Percentiles rank a stretch among this genome's conserved stretches.
phyloP scores from a whole-genome alignment of 2,113 vertebrate genomes.

The Electrona antarctica region DNA sequence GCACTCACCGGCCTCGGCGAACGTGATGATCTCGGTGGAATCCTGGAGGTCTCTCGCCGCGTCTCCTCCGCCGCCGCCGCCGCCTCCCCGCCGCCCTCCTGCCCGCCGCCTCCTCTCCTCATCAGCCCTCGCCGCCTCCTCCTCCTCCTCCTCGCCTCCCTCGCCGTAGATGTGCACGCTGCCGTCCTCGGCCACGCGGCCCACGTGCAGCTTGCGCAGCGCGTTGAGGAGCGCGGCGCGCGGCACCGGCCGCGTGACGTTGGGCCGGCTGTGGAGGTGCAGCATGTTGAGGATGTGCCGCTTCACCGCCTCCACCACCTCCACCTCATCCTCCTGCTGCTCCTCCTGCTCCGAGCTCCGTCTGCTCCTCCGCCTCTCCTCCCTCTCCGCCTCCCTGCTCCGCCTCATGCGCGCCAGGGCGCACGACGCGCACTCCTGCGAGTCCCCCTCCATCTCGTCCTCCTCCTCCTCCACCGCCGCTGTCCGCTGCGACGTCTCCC shows the following conservation, averaged over 20 bases:
- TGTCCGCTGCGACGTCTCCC: conserved; percentile 6
- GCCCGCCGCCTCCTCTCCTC: not conserved
- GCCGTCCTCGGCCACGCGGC: conserved; percentile 92
- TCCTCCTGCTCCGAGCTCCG: conserved; percentile 38
- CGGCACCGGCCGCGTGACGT: conserved; percentile 94
- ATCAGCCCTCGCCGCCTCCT: conserved; percentile 81
- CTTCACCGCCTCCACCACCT: conserved; percentile 98
- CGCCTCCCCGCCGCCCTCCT: conserved; percentile 71
- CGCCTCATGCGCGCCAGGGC: conserved; percentile 84
- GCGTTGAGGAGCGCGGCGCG: conserved; percentile 96
- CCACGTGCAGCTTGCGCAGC: conserved; percentile 96
- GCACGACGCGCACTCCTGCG: conserved; percentile 88
- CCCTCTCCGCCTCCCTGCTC: conserved; percentile 14
- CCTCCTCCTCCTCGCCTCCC: conserved; percentile 73
- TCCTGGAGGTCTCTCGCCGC: conserved; percentile 68
- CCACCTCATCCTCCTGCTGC: conserved; percentile 86
- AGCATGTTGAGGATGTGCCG: conserved; percentile 97
- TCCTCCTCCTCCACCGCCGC: conserved; percentile 66
- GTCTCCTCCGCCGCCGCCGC: conserved; percentile 59
- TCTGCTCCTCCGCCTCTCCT: not conserved
- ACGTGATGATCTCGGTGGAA: conserved; percentile 97
- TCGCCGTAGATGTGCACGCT: conserved; percentile 94
- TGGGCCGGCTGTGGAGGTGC: conserved; percentile 93
- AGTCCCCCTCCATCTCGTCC: conserved; percentile 64
- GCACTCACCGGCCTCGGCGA: conserved; percentile 86